Conservation (phyloP, 2,113 vertebrate genomes). For the Triplophysa siluroides region DNA sequence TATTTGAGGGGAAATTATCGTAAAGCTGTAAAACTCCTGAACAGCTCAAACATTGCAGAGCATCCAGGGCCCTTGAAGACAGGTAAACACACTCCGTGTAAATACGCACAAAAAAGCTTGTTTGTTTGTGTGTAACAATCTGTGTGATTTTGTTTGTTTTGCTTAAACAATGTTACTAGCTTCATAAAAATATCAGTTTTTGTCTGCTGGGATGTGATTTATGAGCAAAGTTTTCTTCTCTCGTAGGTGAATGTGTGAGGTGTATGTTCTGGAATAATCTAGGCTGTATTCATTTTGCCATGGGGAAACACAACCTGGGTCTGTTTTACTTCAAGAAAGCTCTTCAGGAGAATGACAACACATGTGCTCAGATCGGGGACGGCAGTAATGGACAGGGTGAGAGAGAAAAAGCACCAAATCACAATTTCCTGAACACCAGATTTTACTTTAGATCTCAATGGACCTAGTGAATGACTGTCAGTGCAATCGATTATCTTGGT, state of each 20-base stretch:
- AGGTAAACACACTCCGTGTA: conserved; percentile 76
- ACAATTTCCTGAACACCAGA: background rate
- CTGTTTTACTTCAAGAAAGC: conserved; percentile 99
- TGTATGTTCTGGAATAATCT: conserved; percentile 99
- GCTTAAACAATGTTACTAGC: too few relatives aligned
- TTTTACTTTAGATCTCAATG: background rate
- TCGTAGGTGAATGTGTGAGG: conserved; percentile 90
- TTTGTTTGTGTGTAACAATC: background rate
- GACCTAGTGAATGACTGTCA: too few relatives aligned
- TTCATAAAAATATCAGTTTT: background rate
- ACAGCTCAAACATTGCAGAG: conserved; percentile 96
- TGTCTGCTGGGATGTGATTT: background rate
- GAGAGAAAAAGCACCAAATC: conserved; percentile 26
- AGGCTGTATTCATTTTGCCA: conserved; percentile 98
- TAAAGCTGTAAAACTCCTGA: conserved; percentile 96
- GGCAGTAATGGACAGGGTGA: conserved; percentile 83
- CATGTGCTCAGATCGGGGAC: conserved; percentile 86
- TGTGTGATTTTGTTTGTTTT: background rate
- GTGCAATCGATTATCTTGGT: too few relatives aligned
- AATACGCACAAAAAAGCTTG: background rate
- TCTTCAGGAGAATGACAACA: conserved; percentile 94
- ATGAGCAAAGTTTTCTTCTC: background rate
- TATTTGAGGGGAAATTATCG: conserved; percentile 97
- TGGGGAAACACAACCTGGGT: conserved; percentile 97
- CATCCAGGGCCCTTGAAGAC: conserved; percentile 96